Base-by-base conservation (phyloP, 2,888 invertebrate species). In the Phyllotreta cruciferae region DNA sequence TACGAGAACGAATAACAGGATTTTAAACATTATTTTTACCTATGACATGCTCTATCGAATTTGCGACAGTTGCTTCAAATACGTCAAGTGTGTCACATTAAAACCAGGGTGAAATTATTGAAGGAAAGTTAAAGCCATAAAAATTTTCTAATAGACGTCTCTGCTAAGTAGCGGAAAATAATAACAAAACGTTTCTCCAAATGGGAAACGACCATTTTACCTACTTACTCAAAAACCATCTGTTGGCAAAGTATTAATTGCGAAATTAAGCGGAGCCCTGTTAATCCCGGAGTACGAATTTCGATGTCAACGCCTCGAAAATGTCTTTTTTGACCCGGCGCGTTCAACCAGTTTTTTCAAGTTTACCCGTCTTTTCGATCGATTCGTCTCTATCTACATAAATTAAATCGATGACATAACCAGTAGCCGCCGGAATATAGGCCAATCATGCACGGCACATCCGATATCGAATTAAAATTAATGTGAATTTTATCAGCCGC, bases 381-480 rank as follows among this genome's bases (percentile, higher is more conserved):
- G 38, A 56, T 57, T 57, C 39, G 49, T 49, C 47, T 49, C 24
- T 38, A 52, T 52, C 37, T 37, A 52, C 37, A 52, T 52, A 52
- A 38, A 24, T 47, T 47, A 11, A 47, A 47, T 24, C n/a, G 47
- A 52, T 52, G 50, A 36, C 13, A 37, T 37, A 52, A 52, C 38
- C 37, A 14, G 52, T 52, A 52, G 52, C 37, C 9, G 34, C 34
- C 11, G 24, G 35, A 35, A 49, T 49, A 49, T 49, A 49, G 49
- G 49, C 49, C 35, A 49, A 36, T 47, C 14, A 14, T 24, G 24
- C 24, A 13, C 8, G 14, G 10, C 44, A 47, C 11, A 34, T 47
- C 14, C 6, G 47, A 34, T 47, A 10, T 14, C 14, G 34, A 14
- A 47, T 47, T 24, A 24, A 24, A 24, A 24, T 24, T 24, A 24